Evolutionary conservation across 2,797 vertebrate species (phyloP), one percentile per base, ranked within the genome.

Genomic region (Paedocypris micromegethes): DNA sequence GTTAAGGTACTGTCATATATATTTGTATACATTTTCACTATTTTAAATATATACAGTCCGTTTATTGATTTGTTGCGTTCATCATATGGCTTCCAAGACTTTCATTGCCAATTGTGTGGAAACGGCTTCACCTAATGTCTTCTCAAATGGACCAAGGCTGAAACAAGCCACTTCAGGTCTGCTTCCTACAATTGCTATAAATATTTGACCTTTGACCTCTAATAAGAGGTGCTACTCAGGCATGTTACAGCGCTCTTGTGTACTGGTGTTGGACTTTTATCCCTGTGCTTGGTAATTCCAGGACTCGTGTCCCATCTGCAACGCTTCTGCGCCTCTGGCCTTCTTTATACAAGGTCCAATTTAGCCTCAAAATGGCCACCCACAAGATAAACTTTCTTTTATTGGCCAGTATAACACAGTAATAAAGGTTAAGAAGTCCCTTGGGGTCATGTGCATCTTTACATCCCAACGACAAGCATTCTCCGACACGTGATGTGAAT

Each of bases 161-260:
- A 45, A 49, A 37, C 37, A 7, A 47, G 53, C 45, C 2, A 42
- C 66, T 46, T 51, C 46, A 51, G 68, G 59, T 38, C 9, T 50
- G n/a, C 4, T 50, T 45, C 49, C 66, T 9, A 38, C n/a, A 41
- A 42, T 58, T 38, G 9, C 41, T 57, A 7, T 60, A 56, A 65
- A 62, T 42, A 5, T 50, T 37, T 70, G 62, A 49, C 46, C 66
- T 66, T 51, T 78, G 71, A 71, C 64, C 64, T 41, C 56, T 9
- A 72, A 60, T 64, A 48, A 58, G 53, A 66, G 63, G 53, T 43
- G 38, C 41, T 72, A 72, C 79, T 64, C 40, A 72, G 75, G 73
- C 72, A 60, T 66, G 77, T 61, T 46, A 60, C 3, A 54, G 48
- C 40, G 41, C 51, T 50, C 48, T 62, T 41, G 43, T 43, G 46